Evolutionary conservation across 2,797 vertebrate genomes (phyloP).

Genomic region (Ispidina lecontei): DNA sequence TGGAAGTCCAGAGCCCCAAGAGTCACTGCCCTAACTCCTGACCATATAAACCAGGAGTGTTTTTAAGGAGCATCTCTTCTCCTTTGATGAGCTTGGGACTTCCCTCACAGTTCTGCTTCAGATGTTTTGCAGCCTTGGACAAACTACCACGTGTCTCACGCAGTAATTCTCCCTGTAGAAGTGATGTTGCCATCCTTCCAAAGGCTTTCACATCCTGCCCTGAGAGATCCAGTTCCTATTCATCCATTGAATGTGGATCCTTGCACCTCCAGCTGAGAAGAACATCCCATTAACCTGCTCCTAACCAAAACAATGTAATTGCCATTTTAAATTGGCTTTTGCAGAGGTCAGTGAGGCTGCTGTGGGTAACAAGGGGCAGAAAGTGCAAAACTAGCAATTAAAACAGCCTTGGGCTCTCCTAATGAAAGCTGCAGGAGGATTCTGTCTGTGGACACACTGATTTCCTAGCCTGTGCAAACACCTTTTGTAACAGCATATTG

Average conservation of each 20-base stretch:
- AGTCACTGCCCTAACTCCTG: neutral
- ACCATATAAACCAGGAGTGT: neutral
- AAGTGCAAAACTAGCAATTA: slow-evolving; percentile 10
- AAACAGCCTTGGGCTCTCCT: neutral
- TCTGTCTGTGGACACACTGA: neutral
- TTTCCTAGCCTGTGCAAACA: neutral
- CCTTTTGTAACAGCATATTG: neutral
- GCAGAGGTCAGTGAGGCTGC: slow-evolving; percentile 14
- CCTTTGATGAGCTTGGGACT: neutral
- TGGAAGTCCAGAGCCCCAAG: neutral
- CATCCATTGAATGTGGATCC: neutral
- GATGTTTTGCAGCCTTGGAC: neutral
- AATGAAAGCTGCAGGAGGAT: neutral
- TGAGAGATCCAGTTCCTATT: neutral
- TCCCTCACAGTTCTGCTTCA: fast-evolving
- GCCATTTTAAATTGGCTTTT: slow-evolving; percentile 4
- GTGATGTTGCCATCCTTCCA: neutral
- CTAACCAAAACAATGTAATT: neutral
- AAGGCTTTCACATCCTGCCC: neutral
- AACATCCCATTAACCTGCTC: neutral
- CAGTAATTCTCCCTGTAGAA: neutral
- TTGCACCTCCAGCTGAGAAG: neutral
- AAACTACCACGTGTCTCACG: neutral
- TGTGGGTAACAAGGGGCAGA: neutral
- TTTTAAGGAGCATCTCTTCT: neutral